phyloP scores from a whole-genome alignment of 2,888 invertebrate genomes.

The Girardia tigrina region DNA sequence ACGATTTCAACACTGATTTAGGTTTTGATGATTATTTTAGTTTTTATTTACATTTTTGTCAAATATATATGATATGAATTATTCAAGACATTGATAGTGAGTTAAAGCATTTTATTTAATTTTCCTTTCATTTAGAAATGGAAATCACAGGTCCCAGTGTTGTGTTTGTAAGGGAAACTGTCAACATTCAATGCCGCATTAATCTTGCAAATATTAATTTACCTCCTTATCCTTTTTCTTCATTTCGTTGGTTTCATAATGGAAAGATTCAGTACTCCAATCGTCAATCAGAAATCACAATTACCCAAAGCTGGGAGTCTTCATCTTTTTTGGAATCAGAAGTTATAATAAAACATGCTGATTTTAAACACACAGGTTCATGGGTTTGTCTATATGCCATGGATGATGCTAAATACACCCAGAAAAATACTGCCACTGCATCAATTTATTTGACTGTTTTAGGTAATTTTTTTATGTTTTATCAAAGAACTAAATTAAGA shows the following conservation, averaged over 20 bases:
- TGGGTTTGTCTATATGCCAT: not conserved
- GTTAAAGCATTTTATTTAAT: too few relatives aligned
- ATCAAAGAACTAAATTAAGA: too few relatives aligned
- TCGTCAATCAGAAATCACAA: not conserved
- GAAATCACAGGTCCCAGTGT: constrained; percentile 11
- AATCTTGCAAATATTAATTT: not conserved
- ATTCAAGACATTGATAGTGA: too few relatives aligned
- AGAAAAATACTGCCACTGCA: constrained; percentile 14
- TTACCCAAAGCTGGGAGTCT: constrained; percentile 1
- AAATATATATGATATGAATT: too few relatives aligned
- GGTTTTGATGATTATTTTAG: too few relatives aligned
- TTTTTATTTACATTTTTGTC: too few relatives aligned
- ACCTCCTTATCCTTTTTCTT: not conserved
- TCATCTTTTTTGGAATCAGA: not conserved
- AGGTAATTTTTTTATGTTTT: not conserved
- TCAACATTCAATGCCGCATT: not conserved
- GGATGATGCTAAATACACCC: not conserved
- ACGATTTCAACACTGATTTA: too few relatives aligned
- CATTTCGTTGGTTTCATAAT: constrained; percentile 15
- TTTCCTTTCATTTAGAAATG: not conserved
- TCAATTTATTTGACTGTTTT: not conserved
- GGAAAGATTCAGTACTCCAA: not conserved
- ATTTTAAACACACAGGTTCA: not conserved
- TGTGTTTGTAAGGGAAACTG: not conserved
- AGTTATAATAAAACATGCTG: not conserved